Evolutionary conservation across 2,797 vertebrate species (phyloP), one percentile per base, ranked within the genome.

Genomic region (Rhinogobio ventralis): DNA sequence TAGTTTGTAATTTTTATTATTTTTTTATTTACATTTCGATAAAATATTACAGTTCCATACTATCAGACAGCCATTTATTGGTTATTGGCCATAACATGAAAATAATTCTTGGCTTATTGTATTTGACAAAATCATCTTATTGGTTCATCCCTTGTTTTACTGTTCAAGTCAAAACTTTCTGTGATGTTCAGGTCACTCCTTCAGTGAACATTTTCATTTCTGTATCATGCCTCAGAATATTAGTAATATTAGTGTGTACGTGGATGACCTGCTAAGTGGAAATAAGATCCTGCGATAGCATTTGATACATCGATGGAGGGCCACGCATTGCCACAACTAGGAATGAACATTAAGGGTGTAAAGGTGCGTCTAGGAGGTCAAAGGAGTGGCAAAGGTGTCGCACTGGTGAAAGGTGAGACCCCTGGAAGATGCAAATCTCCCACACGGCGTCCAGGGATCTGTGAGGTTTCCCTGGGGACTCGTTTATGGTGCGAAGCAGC

Each of bases 401-500:
- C 36, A 73, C 1, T 46, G 81, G 90, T 88, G 86, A 89, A 92
- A 89, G 89, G 85, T 85, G 84, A 90, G 83, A 85, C 89, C 88
- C 84, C 46, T 4, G n/a, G 77, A 85, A 82, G 86, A 86, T 73
- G 55, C 87, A 88, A 90, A 89, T 89, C 72, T 66, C 86, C 87
- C 76, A 77, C 75, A 46, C 36, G 49, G 76, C 53, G 49, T 80
- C 86, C 87, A 81, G 11, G 49, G 73, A 85, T 92, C 89, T 86
- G 90, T 55, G 76, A 10, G 1, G 53, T 51, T 79, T 89, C 92
- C 92, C 82, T 0, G 0, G 91, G 90, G 94, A 90, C 94, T 94
- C 88, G 89, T 94, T 94, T 93, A 91, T n/a, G 90, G 88, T 83
- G 84, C 42, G 1, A 81, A 23, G 45, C 88, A 51, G 86, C 83